A percentile compares a stretch with the other conserved stretches of the same genome.
These are phyloP conservation scores for Pasiphila rectangulata DNA, from an alignment of 2,888 invertebrate species.

Conservation along the genomic window DNA sequence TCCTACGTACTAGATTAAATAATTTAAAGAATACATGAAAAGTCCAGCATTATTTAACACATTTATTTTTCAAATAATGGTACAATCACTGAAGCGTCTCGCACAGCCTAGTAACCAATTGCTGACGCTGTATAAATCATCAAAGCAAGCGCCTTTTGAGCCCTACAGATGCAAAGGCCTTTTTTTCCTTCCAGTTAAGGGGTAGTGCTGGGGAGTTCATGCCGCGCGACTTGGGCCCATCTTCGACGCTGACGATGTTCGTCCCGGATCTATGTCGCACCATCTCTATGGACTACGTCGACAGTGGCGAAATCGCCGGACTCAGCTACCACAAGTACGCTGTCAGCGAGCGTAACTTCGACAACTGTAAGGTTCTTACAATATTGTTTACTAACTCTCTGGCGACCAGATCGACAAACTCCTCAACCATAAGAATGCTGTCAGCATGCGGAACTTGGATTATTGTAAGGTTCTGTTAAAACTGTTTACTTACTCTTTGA, in stretches of 20 bases:
- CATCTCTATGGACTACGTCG: constrained; percentile 82
- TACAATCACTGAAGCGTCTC: no score
- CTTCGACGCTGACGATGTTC: constrained; percentile 77
- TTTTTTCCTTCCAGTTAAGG: constrained; percentile 59
- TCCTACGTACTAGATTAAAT: no score
- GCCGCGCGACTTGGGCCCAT: constrained; percentile 82
- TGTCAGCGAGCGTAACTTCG: constrained; percentile 83
- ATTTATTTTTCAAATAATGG: no score
- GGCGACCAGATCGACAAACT: constrained; percentile 81
- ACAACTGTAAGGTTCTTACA: constrained; percentile 74
- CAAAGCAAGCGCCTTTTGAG: no score
- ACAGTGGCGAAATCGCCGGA: constrained; percentile 79
- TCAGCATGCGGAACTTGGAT: constrained; percentile 84
- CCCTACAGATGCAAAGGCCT: no score
- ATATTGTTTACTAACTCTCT: no score
- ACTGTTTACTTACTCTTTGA: no score
- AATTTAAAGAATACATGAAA: no score
- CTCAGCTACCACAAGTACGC: constrained; percentile 85
- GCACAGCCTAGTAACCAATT: no score
- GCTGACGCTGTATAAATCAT: no score
- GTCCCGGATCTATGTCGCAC: constrained; percentile 88
- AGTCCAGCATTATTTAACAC: no score
- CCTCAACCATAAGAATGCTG: constrained; percentile 83
- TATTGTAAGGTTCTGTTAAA: constrained; percentile 68
- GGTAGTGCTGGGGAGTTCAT: constrained; percentile 92